Percentiles rank a stretch among this genome's conserved stretches.
Conservation (phyloP, 2,113 vertebrate genomes). For the Ammospiza nelsoni region DNA sequence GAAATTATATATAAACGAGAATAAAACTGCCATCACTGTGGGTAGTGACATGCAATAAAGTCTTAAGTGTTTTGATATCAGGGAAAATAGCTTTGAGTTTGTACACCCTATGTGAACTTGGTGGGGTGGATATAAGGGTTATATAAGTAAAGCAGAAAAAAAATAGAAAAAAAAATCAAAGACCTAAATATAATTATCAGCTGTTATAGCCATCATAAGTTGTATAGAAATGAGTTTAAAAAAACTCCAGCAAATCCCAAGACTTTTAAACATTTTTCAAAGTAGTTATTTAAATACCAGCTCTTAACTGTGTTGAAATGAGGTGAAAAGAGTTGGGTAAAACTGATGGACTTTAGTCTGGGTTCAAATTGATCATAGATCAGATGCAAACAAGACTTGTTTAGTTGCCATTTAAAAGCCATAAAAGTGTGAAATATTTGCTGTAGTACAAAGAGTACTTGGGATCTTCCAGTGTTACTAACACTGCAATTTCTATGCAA, state of each 20-base stretch:
- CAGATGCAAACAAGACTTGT: not conserved
- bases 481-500: not conserved
- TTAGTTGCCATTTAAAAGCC: not conserved
- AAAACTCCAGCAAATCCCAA: not conserved
- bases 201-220: not conserved
- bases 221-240: not conserved
- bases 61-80: not conserved
- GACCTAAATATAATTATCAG: not conserved
- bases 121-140: accelerated
- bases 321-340: not conserved
- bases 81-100: not conserved
- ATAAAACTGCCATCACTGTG: not conserved
- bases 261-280: not conserved
- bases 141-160: not conserved
- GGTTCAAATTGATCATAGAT: not conserved
- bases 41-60: not conserved
- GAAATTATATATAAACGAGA: not conserved
- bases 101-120: not conserved
- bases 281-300: not conserved
- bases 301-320: not conserved
- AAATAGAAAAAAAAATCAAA: not conserved
- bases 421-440: not conserved
- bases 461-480: not conserved
- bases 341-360: not conserved
- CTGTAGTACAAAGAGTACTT: not conserved